A percentile compares a stretch with the other conserved stretches of the same genome.
Evolutionary conservation across 2,113 vertebrate genomes (phyloP).

Genomic region (Labeo catla): DNA sequence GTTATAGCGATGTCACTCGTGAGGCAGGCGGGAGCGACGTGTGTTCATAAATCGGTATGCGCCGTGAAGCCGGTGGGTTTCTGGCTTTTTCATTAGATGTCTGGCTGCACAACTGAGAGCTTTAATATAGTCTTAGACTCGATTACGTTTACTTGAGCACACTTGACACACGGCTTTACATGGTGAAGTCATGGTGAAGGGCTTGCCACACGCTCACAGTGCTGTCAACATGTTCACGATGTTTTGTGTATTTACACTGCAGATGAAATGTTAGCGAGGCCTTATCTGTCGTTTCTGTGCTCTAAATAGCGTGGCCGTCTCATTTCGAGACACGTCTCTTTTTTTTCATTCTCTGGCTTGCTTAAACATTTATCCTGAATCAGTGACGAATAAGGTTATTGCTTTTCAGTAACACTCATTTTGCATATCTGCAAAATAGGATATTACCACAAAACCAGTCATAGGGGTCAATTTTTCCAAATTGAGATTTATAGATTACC

Average conservation of each 20-base stretch:
- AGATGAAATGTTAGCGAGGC: slow-evolving; percentile 6
- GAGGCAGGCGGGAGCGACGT: slow-evolving; percentile 68
- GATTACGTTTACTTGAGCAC: slow-evolving; percentile 58
- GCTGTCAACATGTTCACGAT: slow-evolving; percentile 17
- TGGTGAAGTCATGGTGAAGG: slow-evolving; percentile 63
- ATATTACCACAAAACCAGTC: too few species aligned
- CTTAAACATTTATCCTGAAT: too few species aligned
- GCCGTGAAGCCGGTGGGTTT: not conserved
- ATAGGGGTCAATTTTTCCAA: too few species aligned
- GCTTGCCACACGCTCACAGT: not conserved
- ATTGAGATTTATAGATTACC: too few species aligned
- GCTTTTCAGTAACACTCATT: not conserved
- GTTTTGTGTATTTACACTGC: slow-evolving; percentile 37
- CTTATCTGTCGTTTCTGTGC: slow-evolving; percentile 24
- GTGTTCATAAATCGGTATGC: slow-evolving; percentile 61
- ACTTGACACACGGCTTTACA: slow-evolving; percentile 77
- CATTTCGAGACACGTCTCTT: not conserved
- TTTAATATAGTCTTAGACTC: slow-evolving; percentile 13
- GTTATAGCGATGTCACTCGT: slow-evolving; percentile 21
- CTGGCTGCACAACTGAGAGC: slow-evolving; percentile 38
- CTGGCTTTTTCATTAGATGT: slow-evolving; percentile 27
- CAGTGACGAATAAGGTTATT: not conserved
- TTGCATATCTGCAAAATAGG: too few species aligned
- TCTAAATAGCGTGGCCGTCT: not conserved
- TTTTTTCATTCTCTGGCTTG: not conserved